A percentile compares a stretch with the other conserved stretches of the same genome.
Conservation (phyloP, 1,140 invertebrate species). For the Drosophila repleta region DNA sequence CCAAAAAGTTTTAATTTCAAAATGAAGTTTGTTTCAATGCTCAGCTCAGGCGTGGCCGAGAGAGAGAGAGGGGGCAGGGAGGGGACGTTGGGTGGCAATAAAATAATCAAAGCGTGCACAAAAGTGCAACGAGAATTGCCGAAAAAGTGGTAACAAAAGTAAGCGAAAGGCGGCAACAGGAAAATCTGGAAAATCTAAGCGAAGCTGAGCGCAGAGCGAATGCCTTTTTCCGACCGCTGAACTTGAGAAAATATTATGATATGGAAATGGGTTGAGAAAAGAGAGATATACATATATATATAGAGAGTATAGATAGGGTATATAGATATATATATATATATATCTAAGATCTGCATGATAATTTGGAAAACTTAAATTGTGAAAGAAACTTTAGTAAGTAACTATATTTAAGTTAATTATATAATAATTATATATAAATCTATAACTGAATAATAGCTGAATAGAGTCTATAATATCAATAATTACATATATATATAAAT, state of each 20-base stretch:
- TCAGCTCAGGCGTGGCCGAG: background rate
- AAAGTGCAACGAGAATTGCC: constrained; percentile 78
- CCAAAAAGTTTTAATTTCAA: constrained; percentile 76
- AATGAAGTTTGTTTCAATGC: constrained; percentile 67
- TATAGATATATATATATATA: background rate
- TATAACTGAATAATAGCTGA: too few relatives aligned
- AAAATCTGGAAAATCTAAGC: background rate
- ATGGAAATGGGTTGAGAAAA: background rate
- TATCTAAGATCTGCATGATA: too few relatives aligned
- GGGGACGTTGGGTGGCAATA: constrained; percentile 52
- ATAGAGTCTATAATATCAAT: too few relatives aligned
- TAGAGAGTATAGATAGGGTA: background rate
- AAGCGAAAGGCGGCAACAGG: constrained; percentile 48
- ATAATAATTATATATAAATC: too few relatives aligned
- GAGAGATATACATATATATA: background rate
- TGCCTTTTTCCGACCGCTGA: background rate
- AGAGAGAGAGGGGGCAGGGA: background rate
- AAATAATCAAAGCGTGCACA: constrained; percentile 81
- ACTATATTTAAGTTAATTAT: too few relatives aligned
- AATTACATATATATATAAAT: too few relatives aligned
- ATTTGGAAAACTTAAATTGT: too few relatives aligned
- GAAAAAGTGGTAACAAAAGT: constrained; percentile 74
- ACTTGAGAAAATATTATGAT: background rate
- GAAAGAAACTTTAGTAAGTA: too few relatives aligned
- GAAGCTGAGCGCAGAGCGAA: background rate